Evolutionary conservation across 2,888 invertebrate species (phyloP), one percentile per base, ranked within the genome.

Genomic region (Catonia carolina): DNA sequence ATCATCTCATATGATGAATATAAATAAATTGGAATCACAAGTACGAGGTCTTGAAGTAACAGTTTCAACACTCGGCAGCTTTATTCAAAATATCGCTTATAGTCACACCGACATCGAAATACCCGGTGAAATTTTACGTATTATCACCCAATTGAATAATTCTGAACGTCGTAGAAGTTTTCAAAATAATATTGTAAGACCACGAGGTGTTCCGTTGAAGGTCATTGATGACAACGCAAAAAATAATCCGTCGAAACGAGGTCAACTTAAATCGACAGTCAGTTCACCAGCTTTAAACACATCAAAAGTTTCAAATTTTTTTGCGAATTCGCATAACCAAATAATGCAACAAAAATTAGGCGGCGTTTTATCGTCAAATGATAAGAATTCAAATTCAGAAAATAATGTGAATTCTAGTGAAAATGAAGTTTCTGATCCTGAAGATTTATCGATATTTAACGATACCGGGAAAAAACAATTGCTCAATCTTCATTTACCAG

Each of bases 11-110:
- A 83, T 79, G 71, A 75, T 73, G 60, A 83, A 79, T 66, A 78
- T 73, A 27, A 78, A 80, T 60, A 77, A 82, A 45, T 71, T 89
- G 1, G 89, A 90, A 68, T 76, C 82, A 2, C 84, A 85, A 60
- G 84, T 84, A 66, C 84, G 87, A 66, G 77, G 81, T 0, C 70
- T 89, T 60, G 89, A 90, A 68, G 82, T 87, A 8, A 87, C 88
- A 0, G 78, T 90, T 0, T 77, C 81, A 0, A 77, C 85, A 0
- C 73, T 91, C 4, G 87, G 86, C 2, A 78, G 82, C 2, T 89
- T 83, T 70, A 79, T 91, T n/a, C 79, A 83, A 5, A 78, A 80
- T 3, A 69, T 89, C 52, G 78, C 83, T 18, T 83, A 84, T 36
- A 76, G 77, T 14, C 80, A 81, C 53, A 76, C 80, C 37, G 80